phyloP scores from a whole-genome alignment of 2,888 invertebrate genomes.

The Ecdyonurus torrentis region DNA sequence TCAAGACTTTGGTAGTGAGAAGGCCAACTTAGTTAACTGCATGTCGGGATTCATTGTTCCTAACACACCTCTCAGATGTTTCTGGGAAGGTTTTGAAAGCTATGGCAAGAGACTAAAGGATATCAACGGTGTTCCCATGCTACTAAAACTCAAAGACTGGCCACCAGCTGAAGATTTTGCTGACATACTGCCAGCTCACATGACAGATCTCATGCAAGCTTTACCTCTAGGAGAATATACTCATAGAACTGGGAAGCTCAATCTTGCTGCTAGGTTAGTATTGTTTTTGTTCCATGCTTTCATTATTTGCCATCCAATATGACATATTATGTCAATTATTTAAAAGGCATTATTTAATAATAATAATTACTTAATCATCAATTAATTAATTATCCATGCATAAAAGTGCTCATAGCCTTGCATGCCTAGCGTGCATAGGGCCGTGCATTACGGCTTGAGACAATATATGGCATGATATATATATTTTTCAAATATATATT shows the following conservation, averaged over 20 bases:
- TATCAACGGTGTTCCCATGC: conserved; percentile 68
- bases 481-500: too few species aligned
- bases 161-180: conserved; percentile 91
- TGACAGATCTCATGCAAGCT: conserved; percentile 74
- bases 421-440: too few species aligned
- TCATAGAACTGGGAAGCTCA: conserved; percentile 66
- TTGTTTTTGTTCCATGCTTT: too few species aligned
- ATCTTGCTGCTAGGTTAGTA: conserved; percentile 42
- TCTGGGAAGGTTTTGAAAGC: conserved; percentile 94
- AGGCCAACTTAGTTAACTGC: conserved; percentile 87
- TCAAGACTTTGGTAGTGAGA: conserved; percentile 78
- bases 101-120: conserved; percentile 64
- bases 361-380: too few species aligned
- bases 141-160: conserved; percentile 93
- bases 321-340: too few species aligned
- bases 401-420: too few species aligned
- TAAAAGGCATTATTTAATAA: too few species aligned
- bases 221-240: conserved; percentile 86
- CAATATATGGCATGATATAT: too few species aligned
- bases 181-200: conserved; percentile 42
- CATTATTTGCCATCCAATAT: too few species aligned
- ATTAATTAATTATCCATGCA: too few species aligned
- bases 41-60: conserved; percentile 77
- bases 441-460: too few species aligned
- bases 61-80: conserved; percentile 78